Base-by-base conservation (phyloP, 2,888 invertebrate genomes). In the Sinelater perroti region DNA sequence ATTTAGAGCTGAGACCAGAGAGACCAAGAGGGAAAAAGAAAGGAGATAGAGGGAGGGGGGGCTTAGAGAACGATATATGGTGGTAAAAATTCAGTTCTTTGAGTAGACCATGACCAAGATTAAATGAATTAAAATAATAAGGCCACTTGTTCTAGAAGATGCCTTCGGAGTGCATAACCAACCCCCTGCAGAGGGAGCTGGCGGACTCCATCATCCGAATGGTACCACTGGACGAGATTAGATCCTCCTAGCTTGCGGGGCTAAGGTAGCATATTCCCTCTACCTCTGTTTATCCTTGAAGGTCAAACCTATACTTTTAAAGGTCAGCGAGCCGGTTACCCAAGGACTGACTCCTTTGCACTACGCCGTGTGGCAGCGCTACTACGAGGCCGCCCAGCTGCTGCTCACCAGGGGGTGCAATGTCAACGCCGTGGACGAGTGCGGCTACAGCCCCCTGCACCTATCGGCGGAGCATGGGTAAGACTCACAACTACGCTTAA, bases 381-480 rank as follows among this genome's bases (percentile, higher is more conserved):
- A 89, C 74, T 81, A 85, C 63, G 92, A 92, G 67, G 93, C 93
- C 0, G 90, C 91, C 0, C 85, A 89, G 49, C 80, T 95, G 47
- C 80, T 95, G 42, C 80, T 95, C 31, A 91, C 92, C 0, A 81
- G 92, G 24, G 93, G 93, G 4, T 88, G 91, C 67, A 88, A 93
- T 72, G 87, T 92, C 24, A 88, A 93, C 73, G 90, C 91, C 0
- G 84, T 87, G 1, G 94, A 95, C 70, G 93, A 94, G 72, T 93
- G 94, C 67, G 96, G 95, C 0, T 95, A 95, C 77, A 92, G 94
- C 54, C 91, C 95, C 0, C 78, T 96, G 35, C 96, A 96, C 79
- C 82, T 96, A 7, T 91, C 93, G n/a, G 91, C 95, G 0, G 92
- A 95, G 68, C 91, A 91, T 70, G 93, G 93, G 80, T 90, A 4